Conservation (phyloP, 2,113 vertebrate species). For the Synchiropus splendidus region DNA sequence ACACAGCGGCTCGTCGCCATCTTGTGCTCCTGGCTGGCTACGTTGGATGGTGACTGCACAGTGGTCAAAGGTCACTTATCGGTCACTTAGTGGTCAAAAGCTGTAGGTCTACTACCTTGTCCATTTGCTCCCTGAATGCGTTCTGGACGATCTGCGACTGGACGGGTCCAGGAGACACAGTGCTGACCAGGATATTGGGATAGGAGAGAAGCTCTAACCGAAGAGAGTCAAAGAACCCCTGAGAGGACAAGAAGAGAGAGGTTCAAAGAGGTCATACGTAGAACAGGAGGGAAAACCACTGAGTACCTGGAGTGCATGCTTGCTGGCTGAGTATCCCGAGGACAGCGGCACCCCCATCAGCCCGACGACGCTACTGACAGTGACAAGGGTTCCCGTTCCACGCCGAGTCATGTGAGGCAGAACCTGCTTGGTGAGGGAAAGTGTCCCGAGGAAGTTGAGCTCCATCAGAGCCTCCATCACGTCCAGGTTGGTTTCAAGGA, state of each 20-base stretch:
- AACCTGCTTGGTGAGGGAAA: constrained; percentile 86
- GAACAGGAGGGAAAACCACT: neutral
- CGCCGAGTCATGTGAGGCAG: constrained; percentile 81
- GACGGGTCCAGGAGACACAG: constrained; percentile 84
- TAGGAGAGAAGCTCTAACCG: constrained; percentile 72
- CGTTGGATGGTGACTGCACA: constrained; percentile 35
- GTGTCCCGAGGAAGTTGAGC: constrained; percentile 83
- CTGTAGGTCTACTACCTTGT: constrained; percentile 34
- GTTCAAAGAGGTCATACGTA: neutral
- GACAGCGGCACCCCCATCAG: constrained; percentile 70
- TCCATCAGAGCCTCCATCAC: constrained; percentile 81
- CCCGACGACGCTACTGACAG: constrained; percentile 80
- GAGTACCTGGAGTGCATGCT: constrained; percentile 83
- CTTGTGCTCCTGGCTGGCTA: constrained; percentile 73
- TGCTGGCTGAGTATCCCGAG: constrained; percentile 84
- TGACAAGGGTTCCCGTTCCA: constrained; percentile 76
- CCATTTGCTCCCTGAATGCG: constrained; percentile 73
- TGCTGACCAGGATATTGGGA: constrained; percentile 79
- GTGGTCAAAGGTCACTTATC: neutral
- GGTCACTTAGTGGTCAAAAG: neutral
- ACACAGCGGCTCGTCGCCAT: constrained; percentile 82
- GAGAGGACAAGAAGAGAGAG: constrained; percentile 2
- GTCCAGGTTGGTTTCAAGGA: constrained; percentile 73
- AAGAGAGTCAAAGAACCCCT: constrained; percentile 90
- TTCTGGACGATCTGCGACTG: constrained; percentile 84